phyloP scores from a whole-genome alignment of 64 coral and sea anemone genomes.

The Trachythela sp. region DNA sequence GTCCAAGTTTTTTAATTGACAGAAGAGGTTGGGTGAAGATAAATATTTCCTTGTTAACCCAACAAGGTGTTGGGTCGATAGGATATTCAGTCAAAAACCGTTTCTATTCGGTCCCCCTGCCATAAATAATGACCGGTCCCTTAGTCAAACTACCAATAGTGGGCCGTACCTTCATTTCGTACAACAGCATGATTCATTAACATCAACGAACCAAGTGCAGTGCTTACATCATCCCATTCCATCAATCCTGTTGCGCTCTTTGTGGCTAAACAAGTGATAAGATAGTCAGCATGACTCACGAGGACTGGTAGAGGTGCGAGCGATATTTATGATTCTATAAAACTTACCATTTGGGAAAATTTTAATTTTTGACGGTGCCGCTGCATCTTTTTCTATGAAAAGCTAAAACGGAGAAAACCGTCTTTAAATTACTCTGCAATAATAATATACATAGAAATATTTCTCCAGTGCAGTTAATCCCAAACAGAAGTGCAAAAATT shows the following conservation, averaged over 20 bases:
- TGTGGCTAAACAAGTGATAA: constrained; percentile 21
- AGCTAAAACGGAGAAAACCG: background rate
- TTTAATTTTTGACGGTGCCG: background rate
- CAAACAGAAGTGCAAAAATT: too few species aligned
- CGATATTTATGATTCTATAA: background rate
- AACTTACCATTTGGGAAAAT: background rate
- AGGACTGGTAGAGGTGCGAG: too few species aligned
- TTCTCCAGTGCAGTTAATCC: too few species aligned
- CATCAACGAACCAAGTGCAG: constrained; percentile 57
- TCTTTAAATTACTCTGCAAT: background rate
- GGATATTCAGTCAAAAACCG: background rate
- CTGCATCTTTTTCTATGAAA: background rate
- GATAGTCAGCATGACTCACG: too few species aligned
- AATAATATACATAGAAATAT: too few species aligned
- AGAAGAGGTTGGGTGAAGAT: too few species aligned
- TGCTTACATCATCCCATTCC: constrained; percentile 61
- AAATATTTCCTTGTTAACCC: too few species aligned
- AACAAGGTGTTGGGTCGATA: too few species aligned
- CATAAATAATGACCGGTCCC: background rate
- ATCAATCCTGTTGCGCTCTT: constrained; percentile 69
- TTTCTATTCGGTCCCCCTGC: background rate
- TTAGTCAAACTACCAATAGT: too few species aligned
- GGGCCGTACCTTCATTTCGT: constrained; percentile 53
- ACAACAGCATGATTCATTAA: constrained; percentile 82
- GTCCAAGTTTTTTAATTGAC: too few species aligned